Conservation (phyloP, 1,140 invertebrate genomes). For the Lerema accius region DNA sequence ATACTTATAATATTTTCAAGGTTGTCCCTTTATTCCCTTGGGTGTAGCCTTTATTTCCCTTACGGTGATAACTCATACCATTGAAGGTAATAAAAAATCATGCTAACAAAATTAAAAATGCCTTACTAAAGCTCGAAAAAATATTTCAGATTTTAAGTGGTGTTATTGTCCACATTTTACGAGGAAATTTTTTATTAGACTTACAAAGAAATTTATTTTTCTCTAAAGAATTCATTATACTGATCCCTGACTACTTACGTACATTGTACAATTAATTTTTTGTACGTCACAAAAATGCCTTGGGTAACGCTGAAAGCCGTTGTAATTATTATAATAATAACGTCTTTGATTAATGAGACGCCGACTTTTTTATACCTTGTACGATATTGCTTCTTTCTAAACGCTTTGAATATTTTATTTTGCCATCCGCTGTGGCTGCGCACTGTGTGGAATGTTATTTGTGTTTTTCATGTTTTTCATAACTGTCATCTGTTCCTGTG, state of each 20-base stretch:
- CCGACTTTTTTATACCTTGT: constrained; percentile 1
- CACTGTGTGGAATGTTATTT: constrained; percentile 25
- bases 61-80: not conserved
- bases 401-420: constrained; percentile 22
- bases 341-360: constrained; percentile 16
- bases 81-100: not conserved
- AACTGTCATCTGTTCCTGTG: constrained; percentile 1
- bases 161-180: not conserved
- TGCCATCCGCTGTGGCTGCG: constrained; percentile 9
- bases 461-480: not conserved
- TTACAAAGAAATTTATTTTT: not conserved
- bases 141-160: not conserved
- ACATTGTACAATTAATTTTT: constrained; percentile 15
- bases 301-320: constrained; percentile 23
- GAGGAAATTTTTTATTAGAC: not conserved
- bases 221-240: constrained; percentile 16
- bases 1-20: constrained; percentile 52
- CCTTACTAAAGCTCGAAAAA: not conserved
- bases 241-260: constrained; percentile 6
- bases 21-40: constrained; percentile 49
- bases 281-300: constrained; percentile 12
- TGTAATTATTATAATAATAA: constrained; percentile 24
- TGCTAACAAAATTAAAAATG: constrained; percentile 4
- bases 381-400: constrained; percentile 19
- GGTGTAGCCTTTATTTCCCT: constrained; percentile 21